Conservation (phyloP, 2,113 vertebrate genomes). For the Origma solitaria region DNA sequence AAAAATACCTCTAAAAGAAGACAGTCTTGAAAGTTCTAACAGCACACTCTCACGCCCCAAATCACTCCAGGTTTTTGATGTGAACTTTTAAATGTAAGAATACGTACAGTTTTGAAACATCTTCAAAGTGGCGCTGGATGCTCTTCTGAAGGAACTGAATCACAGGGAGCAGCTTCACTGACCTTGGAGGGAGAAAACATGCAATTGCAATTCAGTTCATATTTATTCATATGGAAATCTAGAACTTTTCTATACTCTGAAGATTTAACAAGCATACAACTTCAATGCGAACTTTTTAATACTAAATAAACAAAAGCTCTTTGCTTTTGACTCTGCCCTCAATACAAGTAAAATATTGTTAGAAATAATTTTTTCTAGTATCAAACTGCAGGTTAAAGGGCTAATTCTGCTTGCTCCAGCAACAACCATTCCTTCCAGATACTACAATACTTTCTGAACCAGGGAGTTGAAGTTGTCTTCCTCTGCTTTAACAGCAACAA, state of each 20-base stretch:
- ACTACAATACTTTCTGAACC: neutral
- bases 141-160: slow-evolving; percentile 91
- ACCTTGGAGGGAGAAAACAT: slow-evolving; percentile 67
- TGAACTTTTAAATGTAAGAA: neutral
- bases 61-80: neutral
- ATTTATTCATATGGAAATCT: neutral
- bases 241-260: neutral
- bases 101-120: slow-evolving; percentile 91
- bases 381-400: neutral
- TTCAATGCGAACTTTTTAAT: neutral
- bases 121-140: slow-evolving; percentile 85
- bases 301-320: neutral
- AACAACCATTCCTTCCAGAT: neutral
- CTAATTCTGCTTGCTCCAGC: neutral
- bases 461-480: neutral
- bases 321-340: neutral
- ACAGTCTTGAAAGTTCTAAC: rapidly evolving
- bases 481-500: neutral
- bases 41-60: neutral
- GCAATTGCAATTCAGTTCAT: neutral
- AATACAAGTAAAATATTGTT: neutral
- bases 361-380: neutral
- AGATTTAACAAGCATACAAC: neutral
- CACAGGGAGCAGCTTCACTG: slow-evolving; percentile 79
- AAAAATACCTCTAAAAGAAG: neutral